phyloP scores from a whole-genome alignment of 2,797 vertebrate species.

The Acanthornis magna region DNA sequence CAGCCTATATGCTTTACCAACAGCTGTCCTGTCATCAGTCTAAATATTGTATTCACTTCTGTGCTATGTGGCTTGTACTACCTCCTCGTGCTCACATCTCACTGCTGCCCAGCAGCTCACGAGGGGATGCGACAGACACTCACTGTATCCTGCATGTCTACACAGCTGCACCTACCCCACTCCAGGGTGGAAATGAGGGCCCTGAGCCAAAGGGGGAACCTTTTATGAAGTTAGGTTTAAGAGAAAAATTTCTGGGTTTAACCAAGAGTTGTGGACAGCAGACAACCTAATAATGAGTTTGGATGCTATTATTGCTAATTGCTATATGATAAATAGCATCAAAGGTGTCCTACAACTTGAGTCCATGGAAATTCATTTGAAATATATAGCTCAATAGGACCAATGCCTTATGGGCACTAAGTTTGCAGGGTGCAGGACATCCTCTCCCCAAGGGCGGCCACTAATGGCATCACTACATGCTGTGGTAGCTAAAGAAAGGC shows the following conservation, averaged over 20 bases:
- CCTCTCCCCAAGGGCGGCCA: constrained; percentile 29
- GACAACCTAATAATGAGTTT: not conserved
- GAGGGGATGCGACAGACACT: not conserved
- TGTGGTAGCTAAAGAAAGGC: not conserved
- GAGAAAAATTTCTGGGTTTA: not conserved
- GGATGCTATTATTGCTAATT: constrained; percentile 51
- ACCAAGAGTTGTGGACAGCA: constrained; percentile 1
- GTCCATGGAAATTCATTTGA: constrained; percentile 28
- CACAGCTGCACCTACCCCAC: not conserved
- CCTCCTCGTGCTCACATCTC: not conserved
- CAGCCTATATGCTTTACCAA: not conserved
- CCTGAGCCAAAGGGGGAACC: not conserved
- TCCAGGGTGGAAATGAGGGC: not conserved
- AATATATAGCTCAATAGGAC: constrained; percentile 18
- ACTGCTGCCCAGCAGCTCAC: not conserved
- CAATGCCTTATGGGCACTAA: not conserved
- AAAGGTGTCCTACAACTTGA: constrained; percentile 31
- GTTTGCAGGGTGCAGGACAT: not conserved
- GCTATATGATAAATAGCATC: constrained; percentile 38
- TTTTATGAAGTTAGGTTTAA: not conserved
- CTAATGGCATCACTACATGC: not conserved
- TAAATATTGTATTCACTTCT: not conserved
- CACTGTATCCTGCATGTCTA: not conserved
- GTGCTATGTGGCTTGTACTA: not conserved
- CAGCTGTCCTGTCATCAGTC: not conserved